Evolutionary conservation across 2,888 invertebrate species (phyloP).

Genomic region (Taphrorychus bicolor): DNA sequence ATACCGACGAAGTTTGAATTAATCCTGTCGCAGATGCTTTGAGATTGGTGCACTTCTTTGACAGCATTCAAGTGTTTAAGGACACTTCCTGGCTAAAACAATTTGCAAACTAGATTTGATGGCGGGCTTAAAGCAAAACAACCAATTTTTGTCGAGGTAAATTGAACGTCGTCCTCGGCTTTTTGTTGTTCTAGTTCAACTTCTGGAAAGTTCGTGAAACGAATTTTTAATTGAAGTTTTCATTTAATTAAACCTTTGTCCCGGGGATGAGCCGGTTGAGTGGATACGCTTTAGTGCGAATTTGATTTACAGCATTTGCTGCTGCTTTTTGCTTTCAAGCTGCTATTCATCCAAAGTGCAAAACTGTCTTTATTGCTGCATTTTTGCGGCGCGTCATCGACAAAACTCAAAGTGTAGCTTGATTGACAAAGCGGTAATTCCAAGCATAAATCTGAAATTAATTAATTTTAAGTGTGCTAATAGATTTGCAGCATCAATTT

Average conservation of each 20-base stretch:
- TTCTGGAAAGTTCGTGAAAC: not conserved
- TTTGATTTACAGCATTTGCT: too few species aligned
- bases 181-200: not conserved
- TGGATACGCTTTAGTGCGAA: not conserved
- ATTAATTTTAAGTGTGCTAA: too few species aligned
- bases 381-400: too few species aligned
- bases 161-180: not conserved
- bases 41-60: not conserved
- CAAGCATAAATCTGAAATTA: too few species aligned
- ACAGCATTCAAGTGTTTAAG: not conserved
- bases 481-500: too few species aligned
- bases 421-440: too few species aligned
- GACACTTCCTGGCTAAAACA: not conserved
- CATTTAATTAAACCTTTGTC: not conserved
- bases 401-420: too few species aligned
- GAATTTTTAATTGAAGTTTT: not conserved
- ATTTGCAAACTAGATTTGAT: not conserved
- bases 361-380: too few species aligned
- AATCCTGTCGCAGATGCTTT: not conserved
- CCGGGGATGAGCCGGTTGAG: not conserved
- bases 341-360: too few species aligned
- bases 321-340: too few species aligned
- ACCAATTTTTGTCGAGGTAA: not conserved
- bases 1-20: not conserved
- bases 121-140: not conserved